A percentile compares a stretch with the other conserved stretches of the same genome.
Conservation (phyloP, 2,888 invertebrate species). For the Vannuccia rotundouncinata region DNA sequence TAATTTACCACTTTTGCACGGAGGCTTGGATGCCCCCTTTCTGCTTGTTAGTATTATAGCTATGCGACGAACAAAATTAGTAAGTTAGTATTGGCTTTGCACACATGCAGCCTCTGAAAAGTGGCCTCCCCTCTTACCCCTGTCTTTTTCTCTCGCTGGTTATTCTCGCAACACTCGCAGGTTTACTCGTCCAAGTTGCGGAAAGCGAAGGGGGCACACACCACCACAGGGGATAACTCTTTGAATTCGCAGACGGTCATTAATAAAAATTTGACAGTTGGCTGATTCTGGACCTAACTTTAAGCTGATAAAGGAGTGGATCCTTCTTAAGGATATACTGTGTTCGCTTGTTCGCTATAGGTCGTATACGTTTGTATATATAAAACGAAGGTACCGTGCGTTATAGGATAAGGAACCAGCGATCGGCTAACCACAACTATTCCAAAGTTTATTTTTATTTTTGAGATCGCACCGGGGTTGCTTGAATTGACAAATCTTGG, state of each 20-base stretch:
- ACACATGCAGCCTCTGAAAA: neutral
- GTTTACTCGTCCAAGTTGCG: neutral
- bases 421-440: no score
- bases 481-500: no score
- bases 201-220: neutral
- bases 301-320: no score
- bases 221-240: neutral
- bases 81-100: neutral
- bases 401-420: no score
- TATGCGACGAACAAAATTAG: neutral
- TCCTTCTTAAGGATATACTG: no score
- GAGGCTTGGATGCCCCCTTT: neutral
- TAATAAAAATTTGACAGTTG: constrained; percentile 26
- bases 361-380: no score
- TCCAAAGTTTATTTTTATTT: no score
- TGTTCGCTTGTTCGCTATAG: no score
- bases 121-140: neutral
- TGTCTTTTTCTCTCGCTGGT: neutral
- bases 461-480: no score
- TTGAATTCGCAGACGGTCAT: constrained; percentile 23
- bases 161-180: neutral
- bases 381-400: no score
- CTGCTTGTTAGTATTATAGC: neutral
- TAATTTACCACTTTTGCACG: neutral
- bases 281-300: no score